Evolutionary conservation across 2,113 vertebrate species (phyloP).

Genomic region (Rhadina sibilatrix): DNA sequence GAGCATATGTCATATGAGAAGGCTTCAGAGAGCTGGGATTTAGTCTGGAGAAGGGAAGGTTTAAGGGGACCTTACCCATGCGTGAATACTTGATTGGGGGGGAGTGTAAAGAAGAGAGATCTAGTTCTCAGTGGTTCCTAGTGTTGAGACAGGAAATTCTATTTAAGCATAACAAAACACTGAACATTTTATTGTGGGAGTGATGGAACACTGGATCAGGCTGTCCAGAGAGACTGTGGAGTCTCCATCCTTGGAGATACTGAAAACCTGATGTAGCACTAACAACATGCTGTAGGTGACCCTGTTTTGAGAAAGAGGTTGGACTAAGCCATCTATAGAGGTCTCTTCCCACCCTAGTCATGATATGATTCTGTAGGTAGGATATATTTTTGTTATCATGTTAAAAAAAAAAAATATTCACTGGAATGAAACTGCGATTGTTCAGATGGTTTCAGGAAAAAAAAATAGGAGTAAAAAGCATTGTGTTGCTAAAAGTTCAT

Average conservation of each 20-base stretch:
- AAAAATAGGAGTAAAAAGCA: not conserved
- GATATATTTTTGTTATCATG: not conserved
- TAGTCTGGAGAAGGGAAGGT: not conserved
- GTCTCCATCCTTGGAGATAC: not conserved
- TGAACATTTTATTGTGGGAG: not conserved
- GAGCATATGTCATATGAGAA: not conserved
- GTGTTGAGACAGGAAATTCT: not conserved
- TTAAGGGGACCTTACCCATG: not conserved
- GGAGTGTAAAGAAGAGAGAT: not conserved
- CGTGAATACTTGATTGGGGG: rapidly evolving
- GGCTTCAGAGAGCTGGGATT: not conserved
- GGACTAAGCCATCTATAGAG: not conserved
- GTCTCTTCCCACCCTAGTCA: not conserved
- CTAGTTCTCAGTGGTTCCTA: not conserved
- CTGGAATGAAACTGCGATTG: not conserved
- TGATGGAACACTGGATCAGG: not conserved
- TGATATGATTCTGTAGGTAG: not conserved
- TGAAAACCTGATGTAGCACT: not conserved
- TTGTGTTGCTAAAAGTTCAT: not conserved
- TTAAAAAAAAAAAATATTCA: not conserved
- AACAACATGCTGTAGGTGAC: not conserved
- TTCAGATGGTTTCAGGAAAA: not conserved
- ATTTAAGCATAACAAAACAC: not conserved
- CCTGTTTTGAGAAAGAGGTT: not conserved
- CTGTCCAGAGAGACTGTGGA: not conserved